These are phyloP conservation scores for Clarias laeviceps DNA, from an alignment of 2,797 vertebrate species.

Conservation along the genomic window DNA sequence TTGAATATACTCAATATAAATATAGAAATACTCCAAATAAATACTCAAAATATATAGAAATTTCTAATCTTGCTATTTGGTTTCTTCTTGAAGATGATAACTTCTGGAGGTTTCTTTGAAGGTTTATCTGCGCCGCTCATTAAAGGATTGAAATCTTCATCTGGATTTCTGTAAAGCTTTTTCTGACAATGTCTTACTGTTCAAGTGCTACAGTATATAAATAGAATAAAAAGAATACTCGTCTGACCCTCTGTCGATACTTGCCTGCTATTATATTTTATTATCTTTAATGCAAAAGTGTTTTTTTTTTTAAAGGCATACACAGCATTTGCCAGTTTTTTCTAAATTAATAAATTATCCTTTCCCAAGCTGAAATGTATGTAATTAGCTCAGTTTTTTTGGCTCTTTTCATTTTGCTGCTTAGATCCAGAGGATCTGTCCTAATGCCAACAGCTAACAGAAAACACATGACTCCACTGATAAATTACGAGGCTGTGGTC, in stretches of 20 bases:
- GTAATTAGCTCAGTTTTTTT: slow-evolving; percentile 42
- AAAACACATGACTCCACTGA: slow-evolving; percentile 30
- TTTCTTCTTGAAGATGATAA: not conserved
- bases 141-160: not conserved
- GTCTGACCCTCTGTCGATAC: not conserved
- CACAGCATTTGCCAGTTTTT: slow-evolving; percentile 20
- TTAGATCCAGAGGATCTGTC: slow-evolving; percentile 48
- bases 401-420: slow-evolving; percentile 30
- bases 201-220: not conserved
- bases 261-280: not conserved
- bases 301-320: not conserved
- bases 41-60: not conserved
- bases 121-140: not conserved
- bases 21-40: too few relatives aligned
- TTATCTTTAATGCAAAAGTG: not conserved
- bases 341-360: slow-evolving; percentile 32
- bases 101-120: not conserved
- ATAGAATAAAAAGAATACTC: not conserved
- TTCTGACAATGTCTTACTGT: not conserved
- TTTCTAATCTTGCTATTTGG: not conserved
- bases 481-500: slow-evolving; percentile 22
- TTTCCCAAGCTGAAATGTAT: slow-evolving; percentile 45
- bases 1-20: not conserved
- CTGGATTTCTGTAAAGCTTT: not conserved
- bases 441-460: slow-evolving; percentile 51